Percentiles rank a stretch among this genome's conserved stretches.
Conservation (phyloP, 2,797 vertebrate species). For the Poeciliopsis gracilis region DNA sequence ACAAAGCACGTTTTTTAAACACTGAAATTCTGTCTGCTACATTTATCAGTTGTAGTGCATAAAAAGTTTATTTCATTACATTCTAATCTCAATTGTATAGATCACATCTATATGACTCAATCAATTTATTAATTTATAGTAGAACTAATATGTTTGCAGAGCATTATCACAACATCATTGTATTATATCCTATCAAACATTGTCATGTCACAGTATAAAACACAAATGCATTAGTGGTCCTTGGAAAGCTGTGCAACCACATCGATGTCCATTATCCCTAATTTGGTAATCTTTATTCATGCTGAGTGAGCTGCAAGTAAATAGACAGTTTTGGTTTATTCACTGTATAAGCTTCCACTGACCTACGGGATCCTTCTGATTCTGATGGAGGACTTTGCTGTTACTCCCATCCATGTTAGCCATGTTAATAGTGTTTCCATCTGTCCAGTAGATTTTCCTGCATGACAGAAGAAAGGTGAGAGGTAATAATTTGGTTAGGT, state of each 20-base stretch:
- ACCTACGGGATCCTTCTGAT: conserved; percentile 97
- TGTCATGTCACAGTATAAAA: neutral
- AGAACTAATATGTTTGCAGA: neutral
- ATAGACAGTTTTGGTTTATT: neutral
- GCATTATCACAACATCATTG: neutral
- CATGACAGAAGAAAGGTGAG: conserved; percentile 27
- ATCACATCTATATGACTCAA: neutral
- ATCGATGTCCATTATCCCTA: neutral
- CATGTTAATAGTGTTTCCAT: conserved; percentile 97
- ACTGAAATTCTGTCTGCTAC: neutral
- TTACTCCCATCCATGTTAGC: conserved; percentile 99
- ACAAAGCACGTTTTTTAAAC: neutral
- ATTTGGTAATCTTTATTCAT: conserved; percentile 14
- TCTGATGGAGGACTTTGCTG: conserved; percentile 96
- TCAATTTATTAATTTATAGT: neutral
- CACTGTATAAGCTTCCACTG: conserved; percentile 59
- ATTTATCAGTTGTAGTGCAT: neutral
- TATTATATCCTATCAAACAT: neutral
- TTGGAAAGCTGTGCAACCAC: neutral
- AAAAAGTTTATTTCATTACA: neutral
- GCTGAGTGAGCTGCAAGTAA: conserved; percentile 2
- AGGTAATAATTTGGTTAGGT: conserved; percentile 28
- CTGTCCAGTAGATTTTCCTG: conserved; percentile 98
- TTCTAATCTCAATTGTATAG: neutral
- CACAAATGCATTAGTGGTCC: neutral